Base-by-base conservation (phyloP, 2,797 vertebrate genomes). In the Salarias fasciatus region DNA sequence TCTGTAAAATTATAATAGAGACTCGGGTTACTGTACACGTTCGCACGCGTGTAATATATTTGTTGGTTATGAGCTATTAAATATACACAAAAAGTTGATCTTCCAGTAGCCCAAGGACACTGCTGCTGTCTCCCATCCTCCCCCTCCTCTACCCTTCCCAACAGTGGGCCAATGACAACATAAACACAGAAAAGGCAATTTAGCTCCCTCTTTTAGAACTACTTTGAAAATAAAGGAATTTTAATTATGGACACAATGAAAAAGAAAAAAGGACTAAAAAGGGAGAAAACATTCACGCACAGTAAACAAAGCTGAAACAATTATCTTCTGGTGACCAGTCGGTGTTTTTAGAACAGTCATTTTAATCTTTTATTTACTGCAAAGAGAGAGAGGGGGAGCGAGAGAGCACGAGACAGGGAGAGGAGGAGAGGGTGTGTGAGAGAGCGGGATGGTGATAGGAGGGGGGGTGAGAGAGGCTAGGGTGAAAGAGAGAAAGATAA, bases 351-450 rank as follows among this genome's bases (percentile, higher is more conserved):
- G 91, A 95, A 94, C 89, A 95, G 93, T 92, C 93, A 94, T 96
- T 95, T 95, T 94, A 94, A 93, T 96, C 95, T 95, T 95, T 95
- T 95, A 95, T 96, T 96, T 95, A 94, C 95, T 94, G 91, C 91
- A 85, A 88, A 91, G 91, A 89, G 91, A 88, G 90, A 80, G 86
- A 84, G 84, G 66, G 77, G 62, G 82, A 75, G 79, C 0, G 82
- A 84, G 90, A 89, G 93, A 92, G 93, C 89, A 91, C 94, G 92
- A 84, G 79, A 70, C 54, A 74, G 82, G 74, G 64, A 90, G 91
- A 88, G 64, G 90, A 86, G 91, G 90, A 89, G 92, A 94, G 93
- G 90, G 92, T 92, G 93, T 91, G 89, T 86, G 91, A 81, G 75
- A 87, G 78, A 44, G 89, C 44, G 44, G 49, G 68, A 54, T 37